Conservation (phyloP, 1,140 invertebrate species). For the Coptotermes formosanus region DNA sequence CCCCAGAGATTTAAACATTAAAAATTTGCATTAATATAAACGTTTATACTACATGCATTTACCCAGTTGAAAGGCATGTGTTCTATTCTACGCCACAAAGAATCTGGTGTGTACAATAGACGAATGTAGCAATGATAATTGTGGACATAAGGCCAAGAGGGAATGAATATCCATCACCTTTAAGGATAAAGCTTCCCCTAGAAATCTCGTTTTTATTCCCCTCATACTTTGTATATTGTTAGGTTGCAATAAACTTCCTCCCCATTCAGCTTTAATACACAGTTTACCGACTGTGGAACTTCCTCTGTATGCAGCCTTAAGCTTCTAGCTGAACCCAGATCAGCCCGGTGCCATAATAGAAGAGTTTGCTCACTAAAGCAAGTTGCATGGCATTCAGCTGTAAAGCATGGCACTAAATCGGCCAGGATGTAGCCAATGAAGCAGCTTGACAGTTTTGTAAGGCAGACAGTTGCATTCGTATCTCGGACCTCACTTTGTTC, state of each 20-base stretch:
- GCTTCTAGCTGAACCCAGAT: not conserved
- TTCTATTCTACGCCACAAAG: not conserved
- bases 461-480: not conserved
- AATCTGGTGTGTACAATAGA: not conserved
- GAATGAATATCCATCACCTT: slow-evolving; percentile 16
- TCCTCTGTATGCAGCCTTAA: not conserved
- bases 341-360: not conserved
- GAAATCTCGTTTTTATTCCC: not conserved
- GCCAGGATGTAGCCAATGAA: not conserved
- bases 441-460: not conserved
- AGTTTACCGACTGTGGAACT: slow-evolving; percentile 14
- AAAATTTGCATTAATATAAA: slow-evolving; percentile 13
- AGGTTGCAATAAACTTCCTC: slow-evolving; percentile 5
- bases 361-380: slow-evolving; percentile 11
- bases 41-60: not conserved
- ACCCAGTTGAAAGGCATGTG: slow-evolving; percentile 1
- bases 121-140: not conserved
- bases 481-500: not conserved
- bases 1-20: not conserved
- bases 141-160: slow-evolving; percentile 16
- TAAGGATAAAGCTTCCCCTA: slow-evolving; percentile 9
- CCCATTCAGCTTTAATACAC: not conserved
- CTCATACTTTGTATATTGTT: not conserved
- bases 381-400: not conserved
- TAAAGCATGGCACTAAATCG: not conserved